Evolutionary conservation across 2,113 vertebrate genomes (phyloP).

Genomic region (Pagrus major): DNA sequence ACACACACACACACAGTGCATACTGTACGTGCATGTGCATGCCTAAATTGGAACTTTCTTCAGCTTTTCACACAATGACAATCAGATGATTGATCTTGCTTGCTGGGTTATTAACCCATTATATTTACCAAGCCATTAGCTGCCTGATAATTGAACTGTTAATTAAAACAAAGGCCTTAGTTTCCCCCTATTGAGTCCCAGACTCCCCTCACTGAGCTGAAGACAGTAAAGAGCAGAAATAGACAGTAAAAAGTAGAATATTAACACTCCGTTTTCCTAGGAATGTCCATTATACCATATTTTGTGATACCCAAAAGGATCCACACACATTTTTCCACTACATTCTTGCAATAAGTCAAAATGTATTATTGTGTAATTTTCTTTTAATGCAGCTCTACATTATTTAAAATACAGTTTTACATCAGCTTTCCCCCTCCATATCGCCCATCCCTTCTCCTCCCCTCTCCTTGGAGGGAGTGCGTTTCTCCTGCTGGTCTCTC

Average conservation of each 20-base stretch:
- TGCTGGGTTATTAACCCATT: slow-evolving; percentile 61
- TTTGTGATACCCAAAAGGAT: not conserved
- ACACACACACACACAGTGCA: not conserved
- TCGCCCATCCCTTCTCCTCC: slow-evolving; percentile 23
- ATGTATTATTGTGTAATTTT: slow-evolving; percentile 27
- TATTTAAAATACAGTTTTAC: slow-evolving; percentile 12
- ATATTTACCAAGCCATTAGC: slow-evolving; percentile 62
- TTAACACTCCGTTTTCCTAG: slow-evolving; percentile 2
- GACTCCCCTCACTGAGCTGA: slow-evolving; percentile 25
- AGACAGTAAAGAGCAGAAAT: slow-evolving; percentile 23
- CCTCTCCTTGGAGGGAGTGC: slow-evolving; percentile 41
- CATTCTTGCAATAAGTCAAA: slow-evolving; percentile 29
- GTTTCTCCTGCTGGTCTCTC: slow-evolving; percentile 45
- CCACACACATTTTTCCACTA: not conserved
- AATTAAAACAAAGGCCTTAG: slow-evolving; percentile 65
- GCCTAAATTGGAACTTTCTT: slow-evolving; percentile 27
- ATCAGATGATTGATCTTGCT: slow-evolving; percentile 69
- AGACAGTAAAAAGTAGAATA: slow-evolving; percentile 25
- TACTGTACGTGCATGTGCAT: not conserved
- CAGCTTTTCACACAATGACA: slow-evolving; percentile 44
- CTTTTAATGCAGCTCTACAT: slow-evolving; percentile 3
- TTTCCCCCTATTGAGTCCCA: slow-evolving; percentile 43
- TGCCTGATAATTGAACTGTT: slow-evolving; percentile 62
- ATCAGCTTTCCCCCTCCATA: slow-evolving; percentile 5
- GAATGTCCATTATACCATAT: not conserved